Base-by-base conservation (phyloP, 1,140 invertebrate genomes). In the Cecropterus lyciades region DNA sequence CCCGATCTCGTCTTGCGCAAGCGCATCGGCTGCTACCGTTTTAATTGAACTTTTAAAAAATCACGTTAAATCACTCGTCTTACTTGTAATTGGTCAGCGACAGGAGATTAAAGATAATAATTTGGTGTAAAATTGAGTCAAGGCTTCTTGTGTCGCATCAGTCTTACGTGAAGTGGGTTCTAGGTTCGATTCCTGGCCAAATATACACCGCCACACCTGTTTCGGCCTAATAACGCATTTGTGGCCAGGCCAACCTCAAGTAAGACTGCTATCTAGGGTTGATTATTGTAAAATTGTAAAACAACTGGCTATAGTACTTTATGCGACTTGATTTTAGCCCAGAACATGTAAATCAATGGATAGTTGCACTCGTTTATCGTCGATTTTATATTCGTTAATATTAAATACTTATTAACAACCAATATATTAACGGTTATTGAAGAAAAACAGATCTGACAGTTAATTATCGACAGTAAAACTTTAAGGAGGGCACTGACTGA, bases 41-140 rank as follows among this genome's bases (percentile, higher is more conserved):
- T 85, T 85, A 85, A 85, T 80, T 83, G 74, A 77, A 76, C 68
- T 77, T 72, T 70, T 78, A 72, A 72, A 75, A 72, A 67, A 24
- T 51, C 57, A 51, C 45, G 53, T 55, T 48, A 56, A 72, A 72
- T 70, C 72, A 75, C 74, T 70, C 70, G 67, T 55, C 51, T 55
- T 49, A 55, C 40, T n/a, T 15, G 24, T 33, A 30, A 52, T 5
- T 27, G 14, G 27, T 33, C n/a, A 10, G 24, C 49, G 49, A 52
- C 13, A 33, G 1, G 49, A 45, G 55, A 67, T 60, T 3, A 7
- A 33, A 3, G 30, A 33, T 10, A 33, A 33, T 8, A n/a, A n/a
- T n/a, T 33, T 9, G 30, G 11, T 40, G 5, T 0, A 40, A 9
- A n/a, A 3, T 40, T n/a, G n/a, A 9, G 0, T 40, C 9, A 40